Base-by-base conservation (phyloP, 2,888 invertebrate genomes). In the Amphipyra tragopoginis region DNA sequence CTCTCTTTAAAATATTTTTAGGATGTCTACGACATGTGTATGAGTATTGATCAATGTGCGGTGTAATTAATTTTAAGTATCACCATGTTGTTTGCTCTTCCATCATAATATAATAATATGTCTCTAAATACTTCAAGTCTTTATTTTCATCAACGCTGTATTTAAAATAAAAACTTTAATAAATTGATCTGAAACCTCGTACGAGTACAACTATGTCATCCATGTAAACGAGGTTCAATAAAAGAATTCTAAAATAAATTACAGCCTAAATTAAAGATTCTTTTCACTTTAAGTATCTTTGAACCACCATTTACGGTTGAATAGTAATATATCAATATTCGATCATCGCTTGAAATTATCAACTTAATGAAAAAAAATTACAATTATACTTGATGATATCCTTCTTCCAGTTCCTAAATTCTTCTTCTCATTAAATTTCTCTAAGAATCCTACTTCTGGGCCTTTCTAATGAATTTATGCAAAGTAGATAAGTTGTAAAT, bases 401-500 rank as follows among this genome's bases (percentile, higher is more conserved):
- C 36, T 47, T 45, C 45, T 39, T 13, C 38, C 34, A 56, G 39
- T 58, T 66, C 50, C 67, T 48, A 50, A 7, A 29, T n/a, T 36
- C 2, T 40, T 13, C 52, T 52, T 33, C 3, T 15, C 9, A 51
- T 44, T 0, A 29, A 57, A 15, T 9, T 4, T 2, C 11, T 44
- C 48, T 26, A 33, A 8, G 10, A 49, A 52, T 51, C 36, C 49
- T 43, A 48, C 14, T 40, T 15, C 33, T 58, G 47, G 48, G 54
- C 56, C 52, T 57, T 72, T 67, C 57, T 53, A 14, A 75, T 67
- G 47, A 61, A 71, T 75, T 56, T 74, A 58, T 61, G 52, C 54
- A 58, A 49, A 45, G 21, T 65, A 63, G 52, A 39, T 67, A 60
- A 67, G 47, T 49, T 43, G 34, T 36, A 39, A 39, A 14, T 51